Base-by-base conservation (phyloP, 2,113 vertebrate genomes). In the Okapia johnstoni region DNA sequence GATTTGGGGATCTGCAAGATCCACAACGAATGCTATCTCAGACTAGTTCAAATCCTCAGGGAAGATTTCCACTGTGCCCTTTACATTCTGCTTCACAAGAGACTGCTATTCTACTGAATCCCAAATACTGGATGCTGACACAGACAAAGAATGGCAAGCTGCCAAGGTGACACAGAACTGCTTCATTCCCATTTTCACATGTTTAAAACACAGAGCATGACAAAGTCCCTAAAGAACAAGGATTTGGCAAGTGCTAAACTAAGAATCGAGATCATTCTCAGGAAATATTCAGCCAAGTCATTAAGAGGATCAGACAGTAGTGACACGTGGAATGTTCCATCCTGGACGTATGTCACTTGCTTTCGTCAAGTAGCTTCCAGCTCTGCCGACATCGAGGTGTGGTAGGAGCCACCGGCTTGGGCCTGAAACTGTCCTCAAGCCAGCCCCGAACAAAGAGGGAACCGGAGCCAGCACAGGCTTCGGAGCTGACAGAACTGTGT, bases 81-180 rank as follows among this genome's bases (percentile, higher is more conserved):
- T 98, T 92, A 91, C 84, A 97, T 73, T 92, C 58, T 2, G 96
- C 73, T 96, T 95, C 92, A 85, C 85, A 98, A 95, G 92, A 58
- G 93, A 94, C 94, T 96, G 86, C 85, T 96, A 77, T 93, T 89
- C 95, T 95, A 97, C 66, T 95, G 81, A 93, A 96, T 88, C 85
- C 70, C 79, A 97, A 88, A 94, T 93, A 97, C 96, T 98, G 98
- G 93, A 96, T 52, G 76, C 63, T 97, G 96, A 98, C 77, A 83
- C 81, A 0, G 5, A 96, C 94, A 97, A 98, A 80, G 60, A 52
- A 89, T 70, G 96, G 98, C 94, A 96, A 97, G 52, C 70, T 66
- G 96, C 96, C 97, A 98, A 60, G 4, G 25, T 0, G 0, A 77
- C 89, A 79, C 54, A 79, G 58, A 97, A 76, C 28, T 1, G 26